phyloP scores from a whole-genome alignment of 2,888 invertebrate species.

The Lathronympha strigana region DNA sequence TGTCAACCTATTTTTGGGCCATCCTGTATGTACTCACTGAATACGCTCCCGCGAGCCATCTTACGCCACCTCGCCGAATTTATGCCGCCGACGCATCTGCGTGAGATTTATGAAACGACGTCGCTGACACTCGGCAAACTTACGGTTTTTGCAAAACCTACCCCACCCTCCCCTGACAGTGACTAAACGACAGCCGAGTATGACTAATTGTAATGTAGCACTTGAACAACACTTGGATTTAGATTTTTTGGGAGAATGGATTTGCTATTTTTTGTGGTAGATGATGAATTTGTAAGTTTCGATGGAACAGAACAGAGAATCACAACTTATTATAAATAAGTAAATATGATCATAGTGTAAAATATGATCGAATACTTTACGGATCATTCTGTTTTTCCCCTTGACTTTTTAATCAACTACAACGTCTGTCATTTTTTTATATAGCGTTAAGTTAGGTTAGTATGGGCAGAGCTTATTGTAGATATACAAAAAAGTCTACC shows the following conservation, averaged over 20 bases:
- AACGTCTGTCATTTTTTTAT: too few relatives aligned
- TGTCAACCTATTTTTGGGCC: too few relatives aligned
- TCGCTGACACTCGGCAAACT: conserved; percentile 56
- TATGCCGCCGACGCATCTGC: conserved; percentile 62
- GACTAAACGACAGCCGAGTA: conserved; percentile 34
- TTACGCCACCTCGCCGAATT: conserved; percentile 44
- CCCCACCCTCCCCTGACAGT: conserved; percentile 35
- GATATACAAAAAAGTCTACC: too few relatives aligned
- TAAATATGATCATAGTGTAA: too few relatives aligned
- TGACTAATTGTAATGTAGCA: conserved; percentile 40
- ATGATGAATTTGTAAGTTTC: background rate
- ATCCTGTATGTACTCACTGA: background rate
- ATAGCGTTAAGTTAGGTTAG: too few relatives aligned
- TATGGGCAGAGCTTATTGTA: too few relatives aligned
- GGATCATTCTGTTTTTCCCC: too few relatives aligned
- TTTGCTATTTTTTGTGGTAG: conserved; percentile 9
- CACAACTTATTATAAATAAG: too few relatives aligned
- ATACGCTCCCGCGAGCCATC: conserved; percentile 25
- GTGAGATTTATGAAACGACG: conserved; percentile 66
- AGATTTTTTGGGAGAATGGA: conserved; percentile 17
- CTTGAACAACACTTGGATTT: conserved; percentile 34
- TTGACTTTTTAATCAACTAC: too few relatives aligned
- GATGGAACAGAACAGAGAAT: too few relatives aligned
- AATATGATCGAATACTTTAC: too few relatives aligned
- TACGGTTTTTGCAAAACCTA: conserved; percentile 52